Base-by-base conservation (phyloP, 2,888 invertebrate species). In the Diloba caeruleocephala region DNA sequence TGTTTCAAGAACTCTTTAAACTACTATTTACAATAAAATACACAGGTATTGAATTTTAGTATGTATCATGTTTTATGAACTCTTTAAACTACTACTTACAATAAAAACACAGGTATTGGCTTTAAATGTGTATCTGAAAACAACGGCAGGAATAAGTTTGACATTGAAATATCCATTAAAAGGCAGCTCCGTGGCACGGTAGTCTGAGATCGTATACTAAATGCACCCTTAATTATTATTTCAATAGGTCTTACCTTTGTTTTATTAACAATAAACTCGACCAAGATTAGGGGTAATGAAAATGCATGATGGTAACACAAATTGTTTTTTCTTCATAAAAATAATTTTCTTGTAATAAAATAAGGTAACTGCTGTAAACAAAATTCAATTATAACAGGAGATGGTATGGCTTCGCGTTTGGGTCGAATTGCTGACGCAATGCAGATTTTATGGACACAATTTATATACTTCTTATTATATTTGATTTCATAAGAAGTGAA, bases 341-440 rank as follows among this genome's bases (percentile, higher is more conserved):
- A 80, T 82, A 84, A 87, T 87, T 84, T 84, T 81, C 71, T 74
- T 57, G 79, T 62, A 66, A 82, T 87, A 87, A 88, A 85, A 77
- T 39, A 19, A 45, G 50, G 62, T 73, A 68, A 74, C 62, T 58
- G 78, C 73, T 74, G 76, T 84, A 84, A 82, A 82, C 79, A 37
- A 79, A 84, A 86, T 82, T 83, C 81, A 87, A 88, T 87, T 85
- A 84, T 67, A 63, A 69, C 65, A 67, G 70, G 75, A 61, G 44
- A 29, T 45, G 7, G 26, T 37, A 21, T n/a, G 14, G n/a, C 25
- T 32, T 15, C 7, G 28, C 13, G 23, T 21, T 38, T 25, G 3
- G 3, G 31, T 39, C 6, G 26, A 15, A 5, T 33, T 34, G 50
- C 42, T 48, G 55, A 33, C 29, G 21, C 17, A 23, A 17, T 17